Evolutionary conservation across 2,888 invertebrate species (phyloP), one percentile per base, ranked within the genome.

Genomic region (Isoperla grammatica): DNA sequence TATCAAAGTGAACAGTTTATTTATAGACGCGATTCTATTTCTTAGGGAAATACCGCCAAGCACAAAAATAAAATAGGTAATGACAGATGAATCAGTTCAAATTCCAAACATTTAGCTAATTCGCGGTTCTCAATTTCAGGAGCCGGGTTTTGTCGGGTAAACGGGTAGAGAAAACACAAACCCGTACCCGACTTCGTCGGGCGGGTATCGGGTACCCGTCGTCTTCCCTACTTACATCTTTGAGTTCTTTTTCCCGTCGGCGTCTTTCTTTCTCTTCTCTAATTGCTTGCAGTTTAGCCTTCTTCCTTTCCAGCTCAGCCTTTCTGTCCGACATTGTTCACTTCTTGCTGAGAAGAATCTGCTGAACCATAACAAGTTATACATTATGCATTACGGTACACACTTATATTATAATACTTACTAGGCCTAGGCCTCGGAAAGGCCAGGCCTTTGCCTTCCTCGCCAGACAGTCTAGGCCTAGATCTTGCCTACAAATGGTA

Each of bases 261-360:
- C 91, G 82, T 8, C 91, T 81, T 73, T 92, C 92, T 71, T 94
- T 95, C 74, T 94, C 93, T 68, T 94, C 93, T 1, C 93, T 80
- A 58, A 95, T 81, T 19, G 91, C 91, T 72, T 92, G 90, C 67
- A 95, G 82, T 76, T 92, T 93, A 20, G 91, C 92, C 74, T 93
- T 92, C 75, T 95, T 95, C 63, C 92, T 83, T 76, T 94, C 94
- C 69, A 95, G 75, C 77, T 95, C 94, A n/a, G 90, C 92, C 74
- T 91, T 92, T 64, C 94, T 84, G 76, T 94, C 94, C 56, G 89
- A 85, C 90, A 90, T 90, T 15, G 13, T 50, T 49, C 23, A 8
- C 29, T 29, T 29, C 29, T 29, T 6, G 29, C 4, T 29, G 29
- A 29, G 29, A 29, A 13, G 17, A 45, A 45, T 19, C 17, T 45